A percentile compares a stretch with the other conserved stretches of the same genome.
Evolutionary conservation across 2,888 invertebrate genomes (phyloP).

Genomic region (Drosophila rellima): DNA sequence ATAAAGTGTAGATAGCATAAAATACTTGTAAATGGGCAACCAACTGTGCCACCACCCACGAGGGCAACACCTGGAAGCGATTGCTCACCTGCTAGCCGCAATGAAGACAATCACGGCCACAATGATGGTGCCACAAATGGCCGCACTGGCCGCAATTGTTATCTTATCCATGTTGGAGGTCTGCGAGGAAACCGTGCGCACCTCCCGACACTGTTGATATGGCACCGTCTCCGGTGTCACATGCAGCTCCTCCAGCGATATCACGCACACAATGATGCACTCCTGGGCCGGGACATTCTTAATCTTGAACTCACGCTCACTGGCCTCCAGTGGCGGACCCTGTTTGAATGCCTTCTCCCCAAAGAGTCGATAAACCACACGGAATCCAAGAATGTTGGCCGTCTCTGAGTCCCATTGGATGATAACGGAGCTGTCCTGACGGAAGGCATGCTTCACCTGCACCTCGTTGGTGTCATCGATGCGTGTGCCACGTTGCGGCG

Average conservation of each 20-base stretch:
- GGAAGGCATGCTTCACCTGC: constrained; percentile 93
- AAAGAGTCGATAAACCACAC: constrained; percentile 95
- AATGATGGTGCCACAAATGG: constrained; percentile 96
- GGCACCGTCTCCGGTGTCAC: constrained; percentile 95
- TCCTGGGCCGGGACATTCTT: constrained; percentile 97
- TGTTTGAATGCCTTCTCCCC: constrained; percentile 96
- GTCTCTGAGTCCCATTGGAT: constrained; percentile 97
- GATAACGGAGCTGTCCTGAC: constrained; percentile 93
- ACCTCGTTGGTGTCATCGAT: constrained; percentile 91
- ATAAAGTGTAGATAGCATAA: constrained; percentile 34
- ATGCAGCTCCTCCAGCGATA: constrained; percentile 94
- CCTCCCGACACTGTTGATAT: constrained; percentile 94
- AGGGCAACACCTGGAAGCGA: neutral
- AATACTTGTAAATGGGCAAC: constrained; percentile 2
- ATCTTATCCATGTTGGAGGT: constrained; percentile 97
- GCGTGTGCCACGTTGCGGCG: constrained; percentile 89
- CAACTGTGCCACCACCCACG: neutral
- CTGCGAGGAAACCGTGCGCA: constrained; percentile 93
- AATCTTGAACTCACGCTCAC: constrained; percentile 96
- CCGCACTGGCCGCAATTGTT: constrained; percentile 96
- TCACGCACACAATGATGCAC: constrained; percentile 97
- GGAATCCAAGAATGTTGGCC: constrained; percentile 94
- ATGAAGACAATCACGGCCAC: constrained; percentile 96
- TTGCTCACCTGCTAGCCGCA: constrained; percentile 89
- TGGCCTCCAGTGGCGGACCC: constrained; percentile 95